A percentile compares a stretch with the other conserved stretches of the same genome.
Conservation (phyloP, 2,797 vertebrate genomes). For the Lateolabrax maculatus region DNA sequence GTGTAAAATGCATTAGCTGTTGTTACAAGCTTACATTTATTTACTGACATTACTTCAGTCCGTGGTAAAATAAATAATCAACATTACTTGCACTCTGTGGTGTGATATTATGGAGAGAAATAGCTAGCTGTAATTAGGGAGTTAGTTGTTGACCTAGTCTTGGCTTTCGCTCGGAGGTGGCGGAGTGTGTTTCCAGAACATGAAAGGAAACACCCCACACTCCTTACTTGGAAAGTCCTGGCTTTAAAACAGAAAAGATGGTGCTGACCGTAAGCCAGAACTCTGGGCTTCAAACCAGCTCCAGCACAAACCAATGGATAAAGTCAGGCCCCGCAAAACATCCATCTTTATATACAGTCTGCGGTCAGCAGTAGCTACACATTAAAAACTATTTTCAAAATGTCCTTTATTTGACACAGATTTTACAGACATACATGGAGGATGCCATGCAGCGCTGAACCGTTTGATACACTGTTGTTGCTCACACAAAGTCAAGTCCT, state of each 20-base stretch:
- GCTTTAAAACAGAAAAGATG: not conserved
- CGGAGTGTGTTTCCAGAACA: not conserved
- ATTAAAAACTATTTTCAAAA: conserved; percentile 4
- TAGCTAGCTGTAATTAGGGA: not conserved
- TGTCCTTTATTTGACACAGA: conserved; percentile 8
- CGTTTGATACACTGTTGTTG: conserved; percentile 48
- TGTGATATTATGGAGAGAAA: not conserved
- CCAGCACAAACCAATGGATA: not conserved
- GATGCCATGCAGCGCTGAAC: not conserved
- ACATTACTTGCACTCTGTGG: not conserved
- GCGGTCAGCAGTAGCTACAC: not conserved
- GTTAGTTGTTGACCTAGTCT: not conserved
- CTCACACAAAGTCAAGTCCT: conserved; percentile 65
- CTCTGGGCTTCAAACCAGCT: not conserved
- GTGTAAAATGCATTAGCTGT: not conserved
- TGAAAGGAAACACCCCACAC: not conserved
- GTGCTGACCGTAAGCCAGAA: not conserved
- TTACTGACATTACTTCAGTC: not conserved
- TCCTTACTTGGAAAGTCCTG: not conserved
- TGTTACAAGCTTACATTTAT: not conserved
- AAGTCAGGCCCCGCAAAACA: not conserved
- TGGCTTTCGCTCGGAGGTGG: not conserved
- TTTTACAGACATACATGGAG: conserved; percentile 9
- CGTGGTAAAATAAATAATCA: not conserved
- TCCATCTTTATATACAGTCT: conserved; percentile 1